Conservation (phyloP, 2,888 invertebrate species). For the Hymenopus coronatus region DNA sequence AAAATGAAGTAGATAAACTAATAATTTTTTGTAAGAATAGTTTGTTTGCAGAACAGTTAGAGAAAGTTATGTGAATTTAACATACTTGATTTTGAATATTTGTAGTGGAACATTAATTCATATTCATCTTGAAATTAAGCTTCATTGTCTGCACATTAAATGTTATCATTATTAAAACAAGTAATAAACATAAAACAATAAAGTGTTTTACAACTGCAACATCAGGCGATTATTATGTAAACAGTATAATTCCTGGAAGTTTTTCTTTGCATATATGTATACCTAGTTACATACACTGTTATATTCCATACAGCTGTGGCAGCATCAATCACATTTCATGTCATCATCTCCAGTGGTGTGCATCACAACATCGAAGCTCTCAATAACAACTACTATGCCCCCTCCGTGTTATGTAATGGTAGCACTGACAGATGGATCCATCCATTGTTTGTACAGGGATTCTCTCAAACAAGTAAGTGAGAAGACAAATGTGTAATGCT, state of each 20-base stretch:
- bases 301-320: constrained; percentile 56
- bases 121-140: no score
- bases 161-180: no score
- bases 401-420: constrained; percentile 60
- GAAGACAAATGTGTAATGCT: no score
- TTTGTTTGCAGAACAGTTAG: no score
- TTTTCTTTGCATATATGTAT: neutral
- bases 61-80: no score
- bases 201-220: neutral
- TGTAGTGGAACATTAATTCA: no score
- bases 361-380: constrained; percentile 59
- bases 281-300: neutral
- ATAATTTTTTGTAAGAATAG: no score
- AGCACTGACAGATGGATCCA: constrained; percentile 65
- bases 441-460: constrained; percentile 65
- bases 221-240: neutral
- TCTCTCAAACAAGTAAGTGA: constrained; percentile 40
- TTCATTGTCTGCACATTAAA: no score
- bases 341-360: constrained; percentile 58
- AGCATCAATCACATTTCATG: constrained; percentile 64
- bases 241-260: neutral
- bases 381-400: constrained; percentile 53
- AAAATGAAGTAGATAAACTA: no score
- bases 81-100: no score
- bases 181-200: no score